Conservation (phyloP, 2,888 invertebrate genomes). For the Habrosyne pyritoides region DNA sequence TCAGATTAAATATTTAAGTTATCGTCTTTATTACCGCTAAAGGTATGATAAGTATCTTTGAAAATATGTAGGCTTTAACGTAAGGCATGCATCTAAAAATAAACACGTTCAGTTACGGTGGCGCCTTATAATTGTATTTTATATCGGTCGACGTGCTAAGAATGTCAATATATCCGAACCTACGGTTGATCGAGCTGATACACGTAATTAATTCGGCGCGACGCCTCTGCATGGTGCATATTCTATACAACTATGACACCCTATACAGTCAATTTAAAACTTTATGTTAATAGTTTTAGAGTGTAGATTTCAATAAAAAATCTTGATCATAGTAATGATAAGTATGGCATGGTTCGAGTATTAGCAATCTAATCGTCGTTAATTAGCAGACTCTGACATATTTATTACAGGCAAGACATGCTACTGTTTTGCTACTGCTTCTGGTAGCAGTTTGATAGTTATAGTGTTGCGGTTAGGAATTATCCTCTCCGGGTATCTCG, state of each 20-base stretch:
- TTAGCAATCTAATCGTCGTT: constrained; percentile 37
- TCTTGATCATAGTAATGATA: neutral
- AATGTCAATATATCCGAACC: constrained; percentile 53
- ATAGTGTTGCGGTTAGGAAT: neutral
- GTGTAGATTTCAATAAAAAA: neutral
- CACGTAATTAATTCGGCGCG: constrained; percentile 49
- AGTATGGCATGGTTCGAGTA: neutral
- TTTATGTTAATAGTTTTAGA: neutral
- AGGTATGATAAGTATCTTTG: constrained; percentile 5
- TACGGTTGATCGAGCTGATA: constrained; percentile 36
- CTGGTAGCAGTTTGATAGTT: neutral
- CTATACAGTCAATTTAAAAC: neutral
- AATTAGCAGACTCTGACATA: constrained; percentile 53
- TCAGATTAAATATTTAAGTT: constrained; percentile 2
- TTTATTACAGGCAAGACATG: constrained; percentile 40
- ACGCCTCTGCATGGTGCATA: constrained; percentile 44
- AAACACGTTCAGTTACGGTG: constrained; percentile 43
- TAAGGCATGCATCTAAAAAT: constrained; percentile 36
- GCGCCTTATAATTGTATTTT: constrained; percentile 69
- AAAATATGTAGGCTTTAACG: constrained; percentile 1
- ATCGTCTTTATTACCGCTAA: constrained; percentile 7
- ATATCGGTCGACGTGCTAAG: constrained; percentile 39
- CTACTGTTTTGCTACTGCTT: constrained; percentile 13
- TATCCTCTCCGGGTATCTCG: neutral
- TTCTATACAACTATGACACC: constrained; percentile 7